Percentiles rank a stretch among this genome's conserved stretches.
phyloP scores from a whole-genome alignment of 2,113 vertebrate species.

The Anas platyrhynchos region DNA sequence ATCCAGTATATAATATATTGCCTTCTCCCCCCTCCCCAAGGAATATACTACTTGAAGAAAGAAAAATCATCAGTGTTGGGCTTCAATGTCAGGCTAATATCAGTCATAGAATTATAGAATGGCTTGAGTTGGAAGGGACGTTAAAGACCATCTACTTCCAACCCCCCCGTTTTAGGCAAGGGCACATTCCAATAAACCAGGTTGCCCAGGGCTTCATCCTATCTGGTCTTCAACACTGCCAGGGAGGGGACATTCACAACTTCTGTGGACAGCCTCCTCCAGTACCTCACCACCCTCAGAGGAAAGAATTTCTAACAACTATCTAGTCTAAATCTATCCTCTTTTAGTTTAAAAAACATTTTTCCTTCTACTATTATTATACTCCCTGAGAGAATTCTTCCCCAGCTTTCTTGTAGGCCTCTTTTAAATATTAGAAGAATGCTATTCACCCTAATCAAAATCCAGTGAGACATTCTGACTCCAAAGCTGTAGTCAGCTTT shows the following conservation, averaged over 20 bases:
- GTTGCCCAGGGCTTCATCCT: background rate
- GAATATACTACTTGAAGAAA: background rate
- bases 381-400: background rate
- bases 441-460: too few species aligned
- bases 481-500: too few species aligned
- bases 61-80: background rate
- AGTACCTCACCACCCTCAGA: background rate
- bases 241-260: background rate
- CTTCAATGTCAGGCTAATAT: background rate
- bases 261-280: background rate
- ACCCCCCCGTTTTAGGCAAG: background rate
- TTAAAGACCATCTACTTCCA: background rate
- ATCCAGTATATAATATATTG: background rate
- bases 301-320: background rate
- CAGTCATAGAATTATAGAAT: background rate
- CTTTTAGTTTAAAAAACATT: background rate
- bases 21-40: rapidly evolving
- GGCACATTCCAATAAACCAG: background rate
- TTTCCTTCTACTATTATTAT: background rate
- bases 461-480: too few species aligned
- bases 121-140: background rate
- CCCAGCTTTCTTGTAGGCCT: too few species aligned
- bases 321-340: background rate
- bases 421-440: background rate
- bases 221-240: background rate